Evolutionary conservation across 2,888 invertebrate species (phyloP).

Genomic region (Cantharis rufa): DNA sequence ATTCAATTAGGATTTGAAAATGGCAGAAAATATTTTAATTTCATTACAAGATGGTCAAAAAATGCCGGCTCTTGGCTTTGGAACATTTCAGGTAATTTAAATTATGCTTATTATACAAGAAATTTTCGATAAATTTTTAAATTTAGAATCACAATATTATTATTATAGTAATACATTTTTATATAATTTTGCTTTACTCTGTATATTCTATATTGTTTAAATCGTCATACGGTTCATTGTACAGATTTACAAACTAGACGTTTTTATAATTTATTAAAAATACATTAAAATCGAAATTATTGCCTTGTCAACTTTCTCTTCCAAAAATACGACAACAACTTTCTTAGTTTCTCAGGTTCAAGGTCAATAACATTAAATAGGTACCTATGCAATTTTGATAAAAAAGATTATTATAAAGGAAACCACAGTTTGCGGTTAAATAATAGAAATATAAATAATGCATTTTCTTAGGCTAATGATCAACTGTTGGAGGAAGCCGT

Average conservation of each 20-base stretch:
- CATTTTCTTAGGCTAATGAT: constrained; percentile 53
- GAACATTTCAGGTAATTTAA: constrained; percentile 78
- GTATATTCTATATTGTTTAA: too few species aligned
- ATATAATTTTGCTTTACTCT: too few species aligned
- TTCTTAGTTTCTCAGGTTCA: neutral
- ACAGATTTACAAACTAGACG: neutral
- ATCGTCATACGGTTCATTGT: too few species aligned
- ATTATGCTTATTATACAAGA: neutral
- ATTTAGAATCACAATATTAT: too few species aligned
- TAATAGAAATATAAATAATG: neutral
- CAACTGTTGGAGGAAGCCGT: constrained; percentile 70
- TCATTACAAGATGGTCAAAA: constrained; percentile 55
- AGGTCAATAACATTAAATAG: neutral
- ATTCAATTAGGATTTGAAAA: neutral
- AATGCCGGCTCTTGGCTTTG: constrained; percentile 76
- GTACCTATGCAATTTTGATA: neutral
- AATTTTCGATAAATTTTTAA: too few species aligned
- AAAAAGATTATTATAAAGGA: neutral
- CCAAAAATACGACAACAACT: neutral
- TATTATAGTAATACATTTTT: too few species aligned
- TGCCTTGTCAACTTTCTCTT: neutral
- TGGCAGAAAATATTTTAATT: constrained; percentile 20
- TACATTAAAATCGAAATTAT: neutral
- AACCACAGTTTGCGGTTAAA: too few species aligned
- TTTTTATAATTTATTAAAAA: neutral